Evolutionary conservation across 2,888 invertebrate genomes (phyloP), one percentile per base, ranked within the genome.

Genomic region (Chymomyza procnemis): DNA sequence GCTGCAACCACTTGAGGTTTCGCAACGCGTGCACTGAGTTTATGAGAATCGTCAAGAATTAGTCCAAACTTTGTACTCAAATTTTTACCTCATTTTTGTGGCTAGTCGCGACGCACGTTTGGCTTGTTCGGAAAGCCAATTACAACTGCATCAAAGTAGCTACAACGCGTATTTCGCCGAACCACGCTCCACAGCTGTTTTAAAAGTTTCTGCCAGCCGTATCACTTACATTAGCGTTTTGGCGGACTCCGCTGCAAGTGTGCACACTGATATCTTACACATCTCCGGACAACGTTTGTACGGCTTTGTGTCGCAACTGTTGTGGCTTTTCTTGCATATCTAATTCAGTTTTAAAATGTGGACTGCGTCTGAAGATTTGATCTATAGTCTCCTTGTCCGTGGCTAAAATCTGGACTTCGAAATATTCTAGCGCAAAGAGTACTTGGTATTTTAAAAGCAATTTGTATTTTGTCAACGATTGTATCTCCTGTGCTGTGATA

Each of bases 401-500:
- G 14, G 69, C 52, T 12, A 76, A 12, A 6, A 21, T 14, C 3
- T 34, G 55, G 12, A 66, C n/a, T 1, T 72, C 34, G 0, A 67
- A n/a, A 6, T 54, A 65, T 6, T 65, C 46, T 1, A 67, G 48
- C 1, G 64, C 65, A 47, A 59, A 70, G 1, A 59, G 50, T 2
- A 76, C 14, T 21, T 78, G 67, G 54, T 78, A 76, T 19, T 75
- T 78, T 19, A 78, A 14, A 8, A 70, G n/a, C 59, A 68, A 67
- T 18, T 72, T 47, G 52, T 58, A 78, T 41, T 64, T 58, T n/a
- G 61, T 60, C 48, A 78, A 52, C 5, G 66, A 2, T 0, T 61
- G 12, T 30, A 74, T 1, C 19, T 76, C 76, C 0, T 21, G 5
- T 0, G 14, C 5, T 0, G 75, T 70, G 30, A 78, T 59, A 16